These are phyloP conservation scores for Gallinago undulata DNA, from an alignment of 2,113 vertebrate genomes.

Conservation along the genomic window DNA sequence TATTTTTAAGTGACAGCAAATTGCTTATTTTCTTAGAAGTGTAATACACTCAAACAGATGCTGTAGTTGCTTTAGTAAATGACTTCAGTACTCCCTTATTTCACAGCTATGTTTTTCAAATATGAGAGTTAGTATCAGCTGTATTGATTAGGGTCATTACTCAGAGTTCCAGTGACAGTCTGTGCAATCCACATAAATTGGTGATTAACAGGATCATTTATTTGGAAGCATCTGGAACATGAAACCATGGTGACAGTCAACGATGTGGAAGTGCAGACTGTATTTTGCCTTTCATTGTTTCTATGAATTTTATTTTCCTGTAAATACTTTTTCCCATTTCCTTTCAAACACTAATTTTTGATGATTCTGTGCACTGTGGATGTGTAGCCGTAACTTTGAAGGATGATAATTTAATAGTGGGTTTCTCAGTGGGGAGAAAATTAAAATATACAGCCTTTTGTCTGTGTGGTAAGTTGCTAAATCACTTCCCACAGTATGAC, in stretches of 20 bases:
- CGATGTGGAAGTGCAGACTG: neutral
- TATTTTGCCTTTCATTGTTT: neutral
- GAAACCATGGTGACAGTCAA: neutral
- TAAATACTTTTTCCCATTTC: neutral
- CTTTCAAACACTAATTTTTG: neutral
- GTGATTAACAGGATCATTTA: constrained; percentile 32
- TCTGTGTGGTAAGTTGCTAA: constrained; percentile 29
- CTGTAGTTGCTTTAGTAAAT: neutral
- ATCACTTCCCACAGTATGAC: constrained; percentile 31
- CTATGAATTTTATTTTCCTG: neutral
- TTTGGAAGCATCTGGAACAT: constrained; percentile 21
- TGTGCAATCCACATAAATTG: constrained; percentile 38
- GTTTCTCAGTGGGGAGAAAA: constrained; percentile 54
- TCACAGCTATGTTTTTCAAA: neutral
- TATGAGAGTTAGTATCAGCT: neutral
- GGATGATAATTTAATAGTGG: constrained; percentile 49
- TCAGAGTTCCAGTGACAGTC: neutral
- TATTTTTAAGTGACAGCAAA: neutral
- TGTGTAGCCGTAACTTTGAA: constrained; percentile 34
- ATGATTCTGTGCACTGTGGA: neutral
- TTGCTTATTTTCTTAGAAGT: neutral
- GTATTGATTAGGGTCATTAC: constrained; percentile 31
- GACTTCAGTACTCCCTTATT: neutral
- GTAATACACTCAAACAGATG: neutral
- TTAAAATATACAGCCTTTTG: constrained; percentile 61